A percentile compares a stretch with the other conserved stretches of the same genome.
These are phyloP conservation scores for Esox niger DNA, from an alignment of 2,113 vertebrate genomes.

Conservation along the genomic window DNA sequence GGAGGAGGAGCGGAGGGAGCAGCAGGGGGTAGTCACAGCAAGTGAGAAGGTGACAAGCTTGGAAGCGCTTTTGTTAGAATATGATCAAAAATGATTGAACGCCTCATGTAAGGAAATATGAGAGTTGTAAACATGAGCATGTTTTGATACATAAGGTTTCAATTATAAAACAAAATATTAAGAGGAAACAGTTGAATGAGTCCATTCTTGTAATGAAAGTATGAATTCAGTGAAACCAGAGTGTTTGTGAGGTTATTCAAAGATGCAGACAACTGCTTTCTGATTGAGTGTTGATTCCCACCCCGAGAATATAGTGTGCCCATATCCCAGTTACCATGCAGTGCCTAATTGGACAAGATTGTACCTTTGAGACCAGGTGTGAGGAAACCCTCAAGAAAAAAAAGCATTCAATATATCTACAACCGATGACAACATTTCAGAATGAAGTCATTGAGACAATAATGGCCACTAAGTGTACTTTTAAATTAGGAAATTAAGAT, in stretches of 20 bases:
- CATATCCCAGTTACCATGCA: slow-evolving; percentile 49
- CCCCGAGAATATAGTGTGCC: not conserved
- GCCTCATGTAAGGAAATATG: not conserved
- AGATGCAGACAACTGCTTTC: slow-evolving; percentile 4
- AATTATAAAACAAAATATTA: not conserved
- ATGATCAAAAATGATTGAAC: slow-evolving; percentile 3
- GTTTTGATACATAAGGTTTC: not conserved
- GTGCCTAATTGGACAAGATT: slow-evolving; percentile 30
- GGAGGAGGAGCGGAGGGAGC: slow-evolving; percentile 38
- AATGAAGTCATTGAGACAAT: not conserved
- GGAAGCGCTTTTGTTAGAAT: not conserved
- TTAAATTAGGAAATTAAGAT: not conserved
- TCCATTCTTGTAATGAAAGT: not conserved
- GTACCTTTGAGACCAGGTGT: slow-evolving; percentile 5
- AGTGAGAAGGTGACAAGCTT: slow-evolving; percentile 23
- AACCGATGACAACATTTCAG: not conserved
- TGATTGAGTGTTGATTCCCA: slow-evolving; percentile 5
- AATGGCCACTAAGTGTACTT: not conserved
- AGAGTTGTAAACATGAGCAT: not conserved
- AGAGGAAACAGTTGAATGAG: not conserved
- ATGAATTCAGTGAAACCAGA: slow-evolving; percentile 15
- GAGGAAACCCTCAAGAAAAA: not conserved
- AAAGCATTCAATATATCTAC: slow-evolving; percentile 3
- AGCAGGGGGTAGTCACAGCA: slow-evolving; percentile 32
- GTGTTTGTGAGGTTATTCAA: slow-evolving; percentile 25